phyloP scores from a whole-genome alignment of 2,113 vertebrate species.

The Mirza zaza region DNA sequence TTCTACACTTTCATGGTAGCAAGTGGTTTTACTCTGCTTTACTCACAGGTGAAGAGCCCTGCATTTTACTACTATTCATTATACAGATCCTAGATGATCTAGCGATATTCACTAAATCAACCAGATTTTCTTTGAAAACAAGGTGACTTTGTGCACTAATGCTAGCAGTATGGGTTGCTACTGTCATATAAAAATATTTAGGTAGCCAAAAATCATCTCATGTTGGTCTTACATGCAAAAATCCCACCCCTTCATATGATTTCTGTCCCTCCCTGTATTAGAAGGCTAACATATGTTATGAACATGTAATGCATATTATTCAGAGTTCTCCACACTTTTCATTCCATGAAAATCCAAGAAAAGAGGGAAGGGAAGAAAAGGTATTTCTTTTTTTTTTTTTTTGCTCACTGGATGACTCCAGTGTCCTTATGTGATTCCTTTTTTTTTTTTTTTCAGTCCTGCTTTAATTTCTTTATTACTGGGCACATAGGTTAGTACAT shows the following conservation, averaged over 20 bases:
- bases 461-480: slow-evolving; percentile 3
- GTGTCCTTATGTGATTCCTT: not conserved
- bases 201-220: not conserved
- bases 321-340: not conserved
- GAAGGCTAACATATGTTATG: not conserved
- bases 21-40: not conserved
- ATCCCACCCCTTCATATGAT: not conserved
- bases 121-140: slow-evolving; percentile 47
- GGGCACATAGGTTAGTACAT: not conserved
- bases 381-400: not conserved
- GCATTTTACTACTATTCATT: not conserved
- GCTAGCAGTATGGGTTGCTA: not conserved
- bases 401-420: not conserved
- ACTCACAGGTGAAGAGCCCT: not conserved
- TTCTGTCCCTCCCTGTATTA: not conserved
- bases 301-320: not conserved
- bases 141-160: not conserved
- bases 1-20: not conserved
- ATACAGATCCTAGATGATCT: not conserved
- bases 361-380: slow-evolving; percentile 5
- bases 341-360: not conserved
- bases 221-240: not conserved
- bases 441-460: not conserved
- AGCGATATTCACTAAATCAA: not conserved
- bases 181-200: slow-evolving; percentile 7